phyloP scores from a whole-genome alignment of 2,797 vertebrate species.

The Erithacus rubecula region DNA sequence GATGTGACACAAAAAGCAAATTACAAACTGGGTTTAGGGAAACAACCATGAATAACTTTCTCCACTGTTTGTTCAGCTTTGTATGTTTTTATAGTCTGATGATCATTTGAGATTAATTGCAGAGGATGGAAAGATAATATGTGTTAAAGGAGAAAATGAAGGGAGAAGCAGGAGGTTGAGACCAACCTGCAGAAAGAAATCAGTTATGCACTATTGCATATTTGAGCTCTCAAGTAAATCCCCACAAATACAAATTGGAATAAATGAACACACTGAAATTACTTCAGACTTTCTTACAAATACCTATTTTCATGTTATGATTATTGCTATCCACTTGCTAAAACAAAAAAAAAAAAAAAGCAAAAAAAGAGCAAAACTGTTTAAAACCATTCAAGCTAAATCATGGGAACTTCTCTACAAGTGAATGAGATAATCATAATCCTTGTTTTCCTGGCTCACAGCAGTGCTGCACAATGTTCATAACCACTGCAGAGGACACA shows the following conservation, averaged over 20 bases:
- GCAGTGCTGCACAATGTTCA: background rate
- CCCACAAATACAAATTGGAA: background rate
- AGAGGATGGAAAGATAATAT: conserved; percentile 12
- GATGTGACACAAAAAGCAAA: background rate
- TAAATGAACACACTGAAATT: background rate
- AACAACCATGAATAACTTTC: background rate
- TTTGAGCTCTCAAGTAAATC: background rate
- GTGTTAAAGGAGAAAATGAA: background rate
- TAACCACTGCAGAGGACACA: background rate
- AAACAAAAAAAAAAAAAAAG: conserved; percentile 6
- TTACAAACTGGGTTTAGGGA: background rate
- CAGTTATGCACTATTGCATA: background rate
- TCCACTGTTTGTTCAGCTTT: conserved; percentile 25
- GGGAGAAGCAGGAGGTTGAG: background rate
- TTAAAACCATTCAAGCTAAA: background rate
- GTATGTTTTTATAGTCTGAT: conserved; percentile 48
- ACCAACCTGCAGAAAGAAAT: background rate
- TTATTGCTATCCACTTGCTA: background rate
- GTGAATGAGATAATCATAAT: background rate
- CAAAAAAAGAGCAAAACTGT: background rate
- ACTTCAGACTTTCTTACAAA: background rate
- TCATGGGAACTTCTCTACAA: background rate
- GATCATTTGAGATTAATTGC: conserved; percentile 33
- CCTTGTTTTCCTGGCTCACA: background rate
- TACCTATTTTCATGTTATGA: background rate